phyloP scores from a whole-genome alignment of 2,113 vertebrate genomes.

The Leucopsar rothschildi region DNA sequence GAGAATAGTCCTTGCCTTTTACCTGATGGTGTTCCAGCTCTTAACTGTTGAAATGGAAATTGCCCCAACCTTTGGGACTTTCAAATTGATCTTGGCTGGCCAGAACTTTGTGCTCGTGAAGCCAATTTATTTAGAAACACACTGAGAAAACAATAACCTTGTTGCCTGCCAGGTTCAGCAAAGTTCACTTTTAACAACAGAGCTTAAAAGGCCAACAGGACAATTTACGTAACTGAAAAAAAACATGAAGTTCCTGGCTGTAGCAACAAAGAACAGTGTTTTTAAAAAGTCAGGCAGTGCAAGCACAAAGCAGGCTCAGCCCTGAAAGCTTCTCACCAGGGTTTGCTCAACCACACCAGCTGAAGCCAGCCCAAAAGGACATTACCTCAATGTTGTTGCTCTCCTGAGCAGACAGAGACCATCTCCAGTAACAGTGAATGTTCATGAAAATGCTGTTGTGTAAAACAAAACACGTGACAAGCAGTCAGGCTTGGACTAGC shows the following conservation, averaged over 20 bases:
- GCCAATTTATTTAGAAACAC: not conserved
- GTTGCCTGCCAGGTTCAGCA: not conserved
- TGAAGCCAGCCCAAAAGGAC: not conserved
- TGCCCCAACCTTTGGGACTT: not conserved
- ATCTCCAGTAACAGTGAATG: not conserved
- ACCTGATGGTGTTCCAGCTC: not conserved
- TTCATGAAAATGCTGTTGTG: not conserved
- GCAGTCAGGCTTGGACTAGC: not conserved
- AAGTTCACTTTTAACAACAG: not conserved
- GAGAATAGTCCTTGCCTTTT: not conserved
- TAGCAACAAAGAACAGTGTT: not conserved
- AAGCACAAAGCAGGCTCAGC: not conserved
- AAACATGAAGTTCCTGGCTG: not conserved
- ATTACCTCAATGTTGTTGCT: not conserved
- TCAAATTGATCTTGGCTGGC: not conserved
- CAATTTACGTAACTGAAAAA: not conserved
- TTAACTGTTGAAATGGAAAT: not conserved
- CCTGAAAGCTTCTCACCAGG: not conserved
- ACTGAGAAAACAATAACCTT: not conserved
- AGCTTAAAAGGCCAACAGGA: not conserved
- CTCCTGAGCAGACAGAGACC: not conserved
- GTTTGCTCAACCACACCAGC: not conserved
- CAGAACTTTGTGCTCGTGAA: not conserved
- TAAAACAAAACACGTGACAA: not conserved
- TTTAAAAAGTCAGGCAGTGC: not conserved